Base-by-base conservation (phyloP, 2,797 vertebrate genomes). In the Sphaeramia orbicularis region DNA sequence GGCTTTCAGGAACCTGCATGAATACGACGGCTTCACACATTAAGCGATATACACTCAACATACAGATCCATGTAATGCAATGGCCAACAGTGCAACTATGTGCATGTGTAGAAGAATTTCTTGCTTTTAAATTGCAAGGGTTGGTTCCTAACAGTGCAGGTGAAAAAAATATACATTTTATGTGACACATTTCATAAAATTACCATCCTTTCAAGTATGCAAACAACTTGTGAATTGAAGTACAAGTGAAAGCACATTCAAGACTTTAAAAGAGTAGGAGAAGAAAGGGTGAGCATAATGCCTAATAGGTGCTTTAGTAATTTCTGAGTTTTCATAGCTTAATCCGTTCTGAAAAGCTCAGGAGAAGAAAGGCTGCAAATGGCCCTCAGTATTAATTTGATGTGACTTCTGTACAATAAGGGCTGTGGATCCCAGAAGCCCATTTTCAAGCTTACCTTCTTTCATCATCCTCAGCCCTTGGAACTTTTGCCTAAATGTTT, bases 381-480 rank as follows among this genome's bases (percentile, higher is more conserved):
- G 96, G 97, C 96, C 95, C 95, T 98, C 97, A 96, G 95, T 96
- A 96, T 96, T 99, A 99, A 99, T 98, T 96, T 95, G 96, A 97
- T 99, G 96, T 98, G 97, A 98, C 97, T 99, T 96, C 94, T 96
- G 94, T 96, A 98, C 96, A 99, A 98, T 98, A 95, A 96, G 95
- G 94, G 91, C 94, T 94, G 93, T 94, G 93, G 94, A 95, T 95
- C 95, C 93, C 93, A 95, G 95, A 94, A 96, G 93, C 93, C 93
- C 93, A 87, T 95, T 96, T 95, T 91, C 86, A 93, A 80, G 92
- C 94, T 94, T 92, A 94, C 93, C 90, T 94, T 93, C 94, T 96
- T 95, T 94, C 93, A 94, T 84, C 90, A 84, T 92, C 89, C 81
- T 85, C 91, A 91, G 83, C 91, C 90, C 83, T 92, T 91, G 94